Base-by-base conservation (phyloP, 2,797 vertebrate genomes). In the Channallabes apus region DNA sequence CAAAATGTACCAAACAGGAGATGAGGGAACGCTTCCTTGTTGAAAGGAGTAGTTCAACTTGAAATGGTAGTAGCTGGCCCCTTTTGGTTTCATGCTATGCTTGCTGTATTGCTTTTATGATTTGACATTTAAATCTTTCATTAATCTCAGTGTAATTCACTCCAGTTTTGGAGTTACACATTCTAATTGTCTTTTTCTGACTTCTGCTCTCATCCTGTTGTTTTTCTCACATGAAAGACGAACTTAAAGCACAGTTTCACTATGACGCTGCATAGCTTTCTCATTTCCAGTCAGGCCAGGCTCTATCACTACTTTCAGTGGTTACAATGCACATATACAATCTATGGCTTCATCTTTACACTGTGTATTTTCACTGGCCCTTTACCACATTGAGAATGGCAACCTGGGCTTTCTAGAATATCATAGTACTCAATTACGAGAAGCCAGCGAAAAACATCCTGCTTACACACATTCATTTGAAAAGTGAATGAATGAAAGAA, bases 161-260 rank as follows among this genome's bases (percentile, higher is more conserved):
- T 76, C 73, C 80, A 78, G 59, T 68, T 67, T 78, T 82, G 78
- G 78, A 86, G 82, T 58, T 84, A 61, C 67, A 59, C 3, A 32
- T n/a, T n/a, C 64, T 80, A 14, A 29, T 86, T 76, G 32, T 83
- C 68, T 88, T 83, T 87, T 80, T 85, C 71, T 80, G 64, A 78
- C 83, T 84, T 87, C 82, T 75, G 84, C 79, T 87, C 87, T 91
- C 91, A 91, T 92, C 91, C 90, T 92, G 91, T 92, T 92, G 88
- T 92, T 91, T 90, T 90, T 91, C 90, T 90, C 91, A 89, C 90
- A 91, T 91, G 88, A 91, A 91, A 91, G 86, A 22, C 86, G 64
- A 87, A 87, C 80, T 58, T 88, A 78, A 68, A 84, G 72, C 84
- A 82, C 51, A 84, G 91, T 92, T 92, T 92, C 91, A 86, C 82